Conservation (phyloP, 1,140 invertebrate species). For the Radopholus similis region DNA sequence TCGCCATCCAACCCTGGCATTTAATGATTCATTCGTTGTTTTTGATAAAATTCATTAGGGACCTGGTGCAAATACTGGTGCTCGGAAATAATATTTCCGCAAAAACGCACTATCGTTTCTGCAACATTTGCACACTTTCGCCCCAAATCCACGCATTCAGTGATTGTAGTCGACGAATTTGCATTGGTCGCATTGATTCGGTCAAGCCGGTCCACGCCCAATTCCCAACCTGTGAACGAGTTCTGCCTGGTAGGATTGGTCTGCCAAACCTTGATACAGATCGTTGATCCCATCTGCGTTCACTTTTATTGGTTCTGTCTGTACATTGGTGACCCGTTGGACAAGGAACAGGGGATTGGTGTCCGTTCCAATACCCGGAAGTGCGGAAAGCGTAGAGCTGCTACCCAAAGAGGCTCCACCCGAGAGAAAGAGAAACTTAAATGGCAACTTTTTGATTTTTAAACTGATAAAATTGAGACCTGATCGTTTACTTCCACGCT, state of each 20-base stretch:
- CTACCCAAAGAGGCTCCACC: constrained; percentile 29
- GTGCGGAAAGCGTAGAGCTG: constrained; percentile 14
- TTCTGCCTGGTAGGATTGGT: not conserved
- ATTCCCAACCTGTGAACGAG: constrained; percentile 23
- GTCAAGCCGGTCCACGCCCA: constrained; percentile 23
- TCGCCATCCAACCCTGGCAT: constrained; percentile 31
- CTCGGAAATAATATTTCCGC: constrained; percentile 32
- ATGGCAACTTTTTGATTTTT: not conserved
- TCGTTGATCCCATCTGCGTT: constrained; percentile 39
- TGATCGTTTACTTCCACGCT: constrained; percentile 26
- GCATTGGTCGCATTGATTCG: not conserved
- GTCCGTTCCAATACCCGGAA: constrained; percentile 31
- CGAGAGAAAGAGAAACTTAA: constrained; percentile 21
- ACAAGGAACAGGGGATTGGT: constrained; percentile 38
- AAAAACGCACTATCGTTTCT: constrained; percentile 33
- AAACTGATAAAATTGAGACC: not conserved
- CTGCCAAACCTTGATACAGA: constrained; percentile 25
- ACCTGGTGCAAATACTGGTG: constrained; percentile 38
- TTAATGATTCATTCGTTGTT: not conserved
- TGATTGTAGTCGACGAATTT: constrained; percentile 13
- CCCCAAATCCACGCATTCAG: constrained; percentile 25
- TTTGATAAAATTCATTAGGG: not conserved
- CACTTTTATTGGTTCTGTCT: constrained; percentile 14
- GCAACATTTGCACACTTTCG: constrained; percentile 24
- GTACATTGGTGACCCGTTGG: constrained; percentile 21